These are phyloP conservation scores for Luperina nickerlii DNA, from an alignment of 2,888 invertebrate genomes.

Conservation along the genomic window DNA sequence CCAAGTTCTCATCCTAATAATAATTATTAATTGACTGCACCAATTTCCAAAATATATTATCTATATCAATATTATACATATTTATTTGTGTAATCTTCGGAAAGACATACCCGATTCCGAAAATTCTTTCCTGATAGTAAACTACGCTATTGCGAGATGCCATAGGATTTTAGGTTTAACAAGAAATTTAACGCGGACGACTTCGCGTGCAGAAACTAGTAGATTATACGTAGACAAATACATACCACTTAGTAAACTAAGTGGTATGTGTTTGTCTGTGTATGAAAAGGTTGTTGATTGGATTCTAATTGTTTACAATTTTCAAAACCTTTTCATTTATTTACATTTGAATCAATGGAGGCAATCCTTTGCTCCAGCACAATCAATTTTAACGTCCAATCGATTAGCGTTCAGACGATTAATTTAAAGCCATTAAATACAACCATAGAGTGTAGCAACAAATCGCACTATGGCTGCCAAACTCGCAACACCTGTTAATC, in stretches of 20 bases:
- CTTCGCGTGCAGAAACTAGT: too few species aligned
- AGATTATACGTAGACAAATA: background rate
- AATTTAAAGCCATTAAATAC: conserved; percentile 25
- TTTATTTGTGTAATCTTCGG: too few species aligned
- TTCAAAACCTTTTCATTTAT: background rate
- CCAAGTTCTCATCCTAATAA: background rate
- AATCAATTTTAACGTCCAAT: conserved; percentile 25
- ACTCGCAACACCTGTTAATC: conserved; percentile 50
- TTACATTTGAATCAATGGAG: conserved; percentile 25
- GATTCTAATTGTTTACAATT: background rate
- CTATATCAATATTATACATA: too few species aligned
- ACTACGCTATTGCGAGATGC: too few species aligned
- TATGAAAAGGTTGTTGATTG: too few species aligned
- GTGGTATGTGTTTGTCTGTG: too few species aligned
- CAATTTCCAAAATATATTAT: too few species aligned
- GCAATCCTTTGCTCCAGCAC: conserved; percentile 3
- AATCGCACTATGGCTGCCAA: conserved; percentile 35
- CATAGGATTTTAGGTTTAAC: too few species aligned
- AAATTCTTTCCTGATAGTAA: too few species aligned
- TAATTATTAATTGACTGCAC: background rate
- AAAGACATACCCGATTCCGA: too few species aligned
- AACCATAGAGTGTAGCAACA: conserved; percentile 23
- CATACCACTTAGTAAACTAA: background rate
- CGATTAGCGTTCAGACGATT: conserved; percentile 17
- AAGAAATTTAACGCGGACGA: too few species aligned